A percentile compares a stretch with the other conserved stretches of the same genome.
Conservation (phyloP, 2,888 invertebrate species). For the Lithophane leautieri region DNA sequence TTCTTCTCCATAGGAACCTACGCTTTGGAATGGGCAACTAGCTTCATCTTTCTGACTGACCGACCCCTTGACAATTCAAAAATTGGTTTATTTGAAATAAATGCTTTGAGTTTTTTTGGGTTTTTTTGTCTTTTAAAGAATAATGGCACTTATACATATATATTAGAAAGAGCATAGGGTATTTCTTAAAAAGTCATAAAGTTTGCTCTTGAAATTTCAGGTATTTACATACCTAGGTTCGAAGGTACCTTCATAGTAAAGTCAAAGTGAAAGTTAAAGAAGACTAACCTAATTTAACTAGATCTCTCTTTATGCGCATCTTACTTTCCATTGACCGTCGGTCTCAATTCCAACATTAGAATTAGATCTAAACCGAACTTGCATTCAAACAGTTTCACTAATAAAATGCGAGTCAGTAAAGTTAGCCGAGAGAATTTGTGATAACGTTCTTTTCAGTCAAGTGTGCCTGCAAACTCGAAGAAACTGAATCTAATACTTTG, state of each 20-base stretch:
- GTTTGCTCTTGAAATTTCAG: neutral
- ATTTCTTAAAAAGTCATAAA: neutral
- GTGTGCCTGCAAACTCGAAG: slow-evolving; percentile 70
- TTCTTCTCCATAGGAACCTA: no score
- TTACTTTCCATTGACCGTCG: slow-evolving; percentile 33
- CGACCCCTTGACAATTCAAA: no score
- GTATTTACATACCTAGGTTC: neutral
- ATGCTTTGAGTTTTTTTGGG: no score
- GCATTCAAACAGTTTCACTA: slow-evolving; percentile 71
- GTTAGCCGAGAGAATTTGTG: slow-evolving; percentile 73
- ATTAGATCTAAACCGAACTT: slow-evolving; percentile 64
- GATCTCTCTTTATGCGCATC: neutral
- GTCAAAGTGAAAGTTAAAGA: neutral
- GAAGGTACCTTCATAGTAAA: neutral
- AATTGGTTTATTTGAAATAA: no score
- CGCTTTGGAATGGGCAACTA: no score
- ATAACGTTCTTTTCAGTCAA: slow-evolving; percentile 76
- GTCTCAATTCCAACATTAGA: slow-evolving; percentile 61
- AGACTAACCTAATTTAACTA: neutral
- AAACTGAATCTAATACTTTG: slow-evolving; percentile 68
- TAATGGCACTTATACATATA: neutral
- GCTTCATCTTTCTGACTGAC: no score
- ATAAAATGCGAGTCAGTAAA: slow-evolving; percentile 77
- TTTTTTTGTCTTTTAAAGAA: no score
- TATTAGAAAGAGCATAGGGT: neutral